Conservation (phyloP, 2,113 vertebrate species). For the human (Homo sapiens) region DNA sequence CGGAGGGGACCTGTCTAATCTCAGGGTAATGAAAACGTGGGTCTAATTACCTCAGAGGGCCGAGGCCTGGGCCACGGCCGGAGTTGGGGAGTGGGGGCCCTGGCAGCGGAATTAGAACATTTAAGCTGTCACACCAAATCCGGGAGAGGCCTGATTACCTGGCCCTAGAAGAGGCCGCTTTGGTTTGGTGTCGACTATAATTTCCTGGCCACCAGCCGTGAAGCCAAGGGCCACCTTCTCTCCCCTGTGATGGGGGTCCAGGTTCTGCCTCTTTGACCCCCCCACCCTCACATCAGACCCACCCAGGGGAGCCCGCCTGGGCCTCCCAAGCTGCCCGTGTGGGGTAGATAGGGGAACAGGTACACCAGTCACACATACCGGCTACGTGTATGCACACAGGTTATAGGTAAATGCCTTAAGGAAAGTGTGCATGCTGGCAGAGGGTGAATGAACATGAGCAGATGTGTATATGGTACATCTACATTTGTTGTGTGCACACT, state of each 20-base stretch:
- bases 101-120: constrained; percentile 89
- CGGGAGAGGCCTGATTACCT: constrained; percentile 92
- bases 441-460: background rate
- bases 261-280: constrained; percentile 68
- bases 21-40: constrained; percentile 85
- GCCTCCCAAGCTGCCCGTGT: background rate
- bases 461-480: accelerated
- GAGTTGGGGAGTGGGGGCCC: constrained; percentile 79
- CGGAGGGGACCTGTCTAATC: constrained; percentile 89
- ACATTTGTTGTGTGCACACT: background rate
- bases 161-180: constrained; percentile 89
- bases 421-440: background rate
- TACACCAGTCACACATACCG: background rate
- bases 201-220: constrained; percentile 93
- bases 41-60: constrained; percentile 82
- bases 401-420: background rate
- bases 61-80: constrained; percentile 1
- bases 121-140: constrained; percentile 94
- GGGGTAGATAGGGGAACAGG: background rate
- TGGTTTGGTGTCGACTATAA: constrained; percentile 92
- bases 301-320: background rate
- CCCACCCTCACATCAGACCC: constrained; percentile 31
- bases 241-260: constrained; percentile 63
- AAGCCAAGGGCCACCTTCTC: constrained; percentile 87
- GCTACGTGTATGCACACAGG: background rate